Conservation (phyloP, 92 coral and sea anemone species). For the Siderastrea siderea region DNA sequence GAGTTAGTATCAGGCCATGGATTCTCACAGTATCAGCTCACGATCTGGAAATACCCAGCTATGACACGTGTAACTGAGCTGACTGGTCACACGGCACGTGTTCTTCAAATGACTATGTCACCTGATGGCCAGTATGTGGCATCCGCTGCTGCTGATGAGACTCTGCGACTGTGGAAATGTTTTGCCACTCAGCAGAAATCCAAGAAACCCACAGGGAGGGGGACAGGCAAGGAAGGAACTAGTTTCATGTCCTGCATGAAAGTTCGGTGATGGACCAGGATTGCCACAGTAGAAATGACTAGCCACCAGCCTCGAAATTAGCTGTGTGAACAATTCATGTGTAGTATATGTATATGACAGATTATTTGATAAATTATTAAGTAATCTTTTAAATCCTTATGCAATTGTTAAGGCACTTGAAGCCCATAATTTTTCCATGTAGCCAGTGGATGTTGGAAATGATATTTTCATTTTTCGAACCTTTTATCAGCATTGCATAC, state of each 20-base stretch:
- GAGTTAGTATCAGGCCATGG: slow-evolving; percentile 96
- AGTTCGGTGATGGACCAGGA: slow-evolving; percentile 40
- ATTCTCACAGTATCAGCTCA: slow-evolving; percentile 89
- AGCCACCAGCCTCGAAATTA: no score
- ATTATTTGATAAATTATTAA: no score
- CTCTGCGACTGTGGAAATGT: slow-evolving; percentile 96
- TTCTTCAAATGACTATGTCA: slow-evolving; percentile 92
- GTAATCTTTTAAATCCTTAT: no score
- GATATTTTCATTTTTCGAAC: no score
- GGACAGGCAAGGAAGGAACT: slow-evolving; percentile 42
- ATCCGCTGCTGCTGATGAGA: slow-evolving; percentile 97
- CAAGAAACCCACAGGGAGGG: slow-evolving; percentile 57
- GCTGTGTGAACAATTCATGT: no score
- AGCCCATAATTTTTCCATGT: no score
- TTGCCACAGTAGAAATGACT: no score
- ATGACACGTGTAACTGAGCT: slow-evolving; percentile 92
- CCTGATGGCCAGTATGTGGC: slow-evolving; percentile 95
- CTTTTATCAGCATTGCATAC: no score
- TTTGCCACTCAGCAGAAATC: slow-evolving; percentile 77
- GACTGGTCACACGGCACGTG: slow-evolving; percentile 90
- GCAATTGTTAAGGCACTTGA: no score
- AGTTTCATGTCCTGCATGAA: slow-evolving; percentile 84
- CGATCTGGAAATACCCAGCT: slow-evolving; percentile 96
- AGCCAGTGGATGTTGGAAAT: no score
- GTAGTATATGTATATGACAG: no score